Evolutionary conservation across 2,113 vertebrate species (phyloP), one percentile per base, ranked within the genome.

Genomic region (Megaptera novaeangliae): DNA sequence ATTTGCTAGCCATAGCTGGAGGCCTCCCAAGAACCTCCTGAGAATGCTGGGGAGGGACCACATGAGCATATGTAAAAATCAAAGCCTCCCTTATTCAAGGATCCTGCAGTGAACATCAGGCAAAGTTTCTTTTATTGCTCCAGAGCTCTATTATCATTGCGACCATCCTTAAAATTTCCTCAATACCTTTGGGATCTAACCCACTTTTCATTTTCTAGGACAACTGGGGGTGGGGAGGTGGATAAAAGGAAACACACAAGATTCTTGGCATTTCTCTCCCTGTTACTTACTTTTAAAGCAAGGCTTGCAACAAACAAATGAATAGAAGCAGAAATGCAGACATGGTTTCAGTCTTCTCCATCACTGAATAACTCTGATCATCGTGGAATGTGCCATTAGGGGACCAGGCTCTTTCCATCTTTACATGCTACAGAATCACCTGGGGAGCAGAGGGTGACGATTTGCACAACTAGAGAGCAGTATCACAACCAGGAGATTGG

Each of bases 121-220:
- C 46, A 29, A 34, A 8, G 21, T 12, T 66, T 85, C 31, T 88
- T 44, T 64, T 68, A 66, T 83, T 72, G 59, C 9, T 75, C 49
- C 17, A 7, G 12, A 44, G 4, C 21, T 80, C 46, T 90, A 21
- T 63, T 46, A 88, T 27, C 83, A 29, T 39, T 61, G 29, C 72
- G 36, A 61, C 23, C 59, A 91, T 85, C 39, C n/a, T 44, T 63
- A 72, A 89, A 91, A 59, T 31, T 68, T 74, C 57, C 31, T 71
- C 8, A 13, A 9, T 52, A 71, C 46, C 49, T 85, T 78, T 74
- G 52, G 57, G 74, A 80, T 83, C 31, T 91, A 91, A 88, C 64
- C 27, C n/a, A 80, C 61, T 83, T 96, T 74, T 83, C 7, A n/a
- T 57, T 94, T 91, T 88, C 88, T 91, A 88, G 41, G 36, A 88